Evolutionary conservation across 2,888 invertebrate species (phyloP).

Genomic region (Julus scandinavius): DNA sequence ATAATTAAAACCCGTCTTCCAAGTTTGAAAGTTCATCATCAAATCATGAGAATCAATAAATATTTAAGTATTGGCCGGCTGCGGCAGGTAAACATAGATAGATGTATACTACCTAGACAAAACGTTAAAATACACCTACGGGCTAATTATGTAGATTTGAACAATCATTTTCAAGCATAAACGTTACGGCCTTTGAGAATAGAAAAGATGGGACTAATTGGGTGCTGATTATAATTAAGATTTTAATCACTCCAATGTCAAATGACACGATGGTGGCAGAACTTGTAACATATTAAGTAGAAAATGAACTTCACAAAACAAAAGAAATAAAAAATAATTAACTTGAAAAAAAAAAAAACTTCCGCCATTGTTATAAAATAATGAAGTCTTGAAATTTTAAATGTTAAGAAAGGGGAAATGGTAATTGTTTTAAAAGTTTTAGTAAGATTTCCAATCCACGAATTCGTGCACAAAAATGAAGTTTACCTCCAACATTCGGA

Average conservation of each 20-base stretch:
- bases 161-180: not conserved
- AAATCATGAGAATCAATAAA: not conserved
- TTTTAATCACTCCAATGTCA: not conserved
- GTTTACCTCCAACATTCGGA: not conserved
- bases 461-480: not conserved
- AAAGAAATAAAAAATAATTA: not conserved
- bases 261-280: not conserved
- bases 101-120: not conserved
- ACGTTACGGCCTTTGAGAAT: not conserved
- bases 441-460: not conserved
- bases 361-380: not conserved
- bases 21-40: constrained; percentile 21
- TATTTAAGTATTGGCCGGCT: not conserved
- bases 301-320: not conserved
- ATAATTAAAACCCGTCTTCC: not conserved
- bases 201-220: not conserved
- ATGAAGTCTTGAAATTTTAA: not conserved
- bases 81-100: not conserved
- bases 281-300: not conserved
- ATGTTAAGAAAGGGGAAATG: not conserved
- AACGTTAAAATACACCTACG: not conserved
- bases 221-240: not conserved
- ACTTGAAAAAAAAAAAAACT: not conserved
- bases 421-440: not conserved
- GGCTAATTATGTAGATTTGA: not conserved